Evolutionary conservation across 1,140 invertebrate genomes (phyloP), one percentile per base, ranked within the genome.

Genomic region (Calosoma granatense): DNA sequence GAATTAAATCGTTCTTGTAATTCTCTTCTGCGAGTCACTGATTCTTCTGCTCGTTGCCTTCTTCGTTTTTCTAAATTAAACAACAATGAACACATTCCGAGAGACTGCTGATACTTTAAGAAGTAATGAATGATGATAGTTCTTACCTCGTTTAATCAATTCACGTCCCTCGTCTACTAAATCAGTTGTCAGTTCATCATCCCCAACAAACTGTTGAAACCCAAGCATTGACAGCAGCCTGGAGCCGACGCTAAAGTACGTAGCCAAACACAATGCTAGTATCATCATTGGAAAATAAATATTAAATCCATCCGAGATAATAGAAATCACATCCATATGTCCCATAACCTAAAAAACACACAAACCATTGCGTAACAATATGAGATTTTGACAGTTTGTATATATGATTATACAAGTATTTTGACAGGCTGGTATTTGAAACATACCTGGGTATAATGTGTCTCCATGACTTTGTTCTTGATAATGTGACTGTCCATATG

Each of bases 201-300:
- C 92, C 2, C 86, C 89, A 51, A 96, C 81, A 74, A 97, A 97
- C 72, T 98, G 94, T 70, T 97, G 92, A 73, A 98, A 96, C 21
- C 95, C 95, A 60, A 97, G 78, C 39, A 88, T 79, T 22, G 91
- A 90, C 6, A 98, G 75, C 41, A 95, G 73, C 56, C 93, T 81
- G 59, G 88, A 89, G 22, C 94, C 95, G n/a, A 97, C 71, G 67
- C 88, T 91, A 70, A 98, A 95, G 77, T 96, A 98, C 0, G 94
- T 98, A 55, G 92, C 90, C 56, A 95, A 71, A 69, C 94, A 97
- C 63, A 99, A 86, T 55, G 92, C 78, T 36, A 98, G 79, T 69
- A 99, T 96, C 52, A 90, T 82, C 81, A 98, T 98, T 0, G 97
- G 97, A 73, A 99, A 97, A 71, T 99, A 99, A 39, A 99, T 89